These are phyloP conservation scores for Pterobdella sp. DNA, from an alignment of 2,888 invertebrate species.

Conservation along the genomic window DNA sequence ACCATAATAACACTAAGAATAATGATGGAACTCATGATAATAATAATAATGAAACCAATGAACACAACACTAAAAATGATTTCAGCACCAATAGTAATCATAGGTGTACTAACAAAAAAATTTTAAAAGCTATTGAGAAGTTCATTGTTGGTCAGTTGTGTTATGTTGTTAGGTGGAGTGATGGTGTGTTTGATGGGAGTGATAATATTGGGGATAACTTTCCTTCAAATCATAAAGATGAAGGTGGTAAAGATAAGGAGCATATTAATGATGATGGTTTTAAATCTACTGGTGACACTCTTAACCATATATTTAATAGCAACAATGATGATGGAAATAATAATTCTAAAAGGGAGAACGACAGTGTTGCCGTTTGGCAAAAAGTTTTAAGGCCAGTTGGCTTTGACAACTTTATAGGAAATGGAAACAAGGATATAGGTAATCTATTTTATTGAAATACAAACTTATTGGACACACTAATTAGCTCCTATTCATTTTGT, in stretches of 20 bases:
- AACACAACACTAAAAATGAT: neutral
- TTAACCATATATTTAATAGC: neutral
- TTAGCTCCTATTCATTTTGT: too few species aligned
- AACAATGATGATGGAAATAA: neutral
- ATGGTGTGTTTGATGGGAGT: too few species aligned
- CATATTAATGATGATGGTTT: neutral
- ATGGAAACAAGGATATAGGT: neutral
- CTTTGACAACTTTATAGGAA: neutral
- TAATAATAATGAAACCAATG: neutral
- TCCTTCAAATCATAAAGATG: neutral
- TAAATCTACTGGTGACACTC: neutral
- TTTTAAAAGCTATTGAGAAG: neutral
- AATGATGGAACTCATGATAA: slow-evolving; percentile 5
- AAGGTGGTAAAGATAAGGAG: neutral
- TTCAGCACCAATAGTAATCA: neutral
- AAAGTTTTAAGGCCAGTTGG: neutral
- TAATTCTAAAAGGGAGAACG: too few species aligned
- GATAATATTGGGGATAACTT: neutral
- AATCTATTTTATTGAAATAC: too few species aligned
- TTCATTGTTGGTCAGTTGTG: neutral
- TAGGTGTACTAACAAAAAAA: neutral
- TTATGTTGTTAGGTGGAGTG: too few species aligned
- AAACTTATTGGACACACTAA: too few species aligned
- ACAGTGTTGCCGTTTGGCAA: neutral
- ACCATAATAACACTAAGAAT: neutral